Conservation (phyloP, 2,797 vertebrate genomes). For the Rhodeus uyekii region DNA sequence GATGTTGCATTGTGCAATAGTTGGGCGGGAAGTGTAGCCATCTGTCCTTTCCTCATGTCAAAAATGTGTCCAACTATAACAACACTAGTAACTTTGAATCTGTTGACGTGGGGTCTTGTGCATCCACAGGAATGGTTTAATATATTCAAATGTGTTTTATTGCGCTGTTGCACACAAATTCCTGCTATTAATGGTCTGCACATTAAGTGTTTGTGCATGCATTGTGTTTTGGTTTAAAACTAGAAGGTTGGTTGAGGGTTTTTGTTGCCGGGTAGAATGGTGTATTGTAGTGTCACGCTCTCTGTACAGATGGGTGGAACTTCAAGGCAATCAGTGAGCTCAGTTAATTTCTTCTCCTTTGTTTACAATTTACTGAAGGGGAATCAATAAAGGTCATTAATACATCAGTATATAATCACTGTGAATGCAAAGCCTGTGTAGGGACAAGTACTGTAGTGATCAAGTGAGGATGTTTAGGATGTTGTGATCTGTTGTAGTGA, state of each 20-base stretch:
- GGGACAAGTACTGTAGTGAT: background rate
- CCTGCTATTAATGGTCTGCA: background rate
- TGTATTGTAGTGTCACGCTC: slow-evolving; percentile 54
- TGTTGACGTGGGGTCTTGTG: background rate
- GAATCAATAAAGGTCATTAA: background rate
- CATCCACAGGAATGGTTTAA: slow-evolving; percentile 16
- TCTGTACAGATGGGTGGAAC: slow-evolving; percentile 61
- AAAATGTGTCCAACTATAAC: slow-evolving; percentile 15
- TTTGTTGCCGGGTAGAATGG: slow-evolving; percentile 73
- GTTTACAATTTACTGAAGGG: slow-evolving; percentile 64
- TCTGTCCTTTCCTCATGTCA: slow-evolving; percentile 10
- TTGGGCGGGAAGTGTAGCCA: slow-evolving; percentile 8
- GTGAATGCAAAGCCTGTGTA: background rate
- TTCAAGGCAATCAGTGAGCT: slow-evolving; percentile 57
- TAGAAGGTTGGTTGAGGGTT: slow-evolving; percentile 31
- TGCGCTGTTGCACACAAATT: background rate
- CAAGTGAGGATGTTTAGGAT: background rate
- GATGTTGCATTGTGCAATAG: slow-evolving; percentile 25
- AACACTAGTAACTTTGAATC: slow-evolving; percentile 20
- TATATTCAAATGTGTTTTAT: background rate
- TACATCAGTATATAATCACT: background rate
- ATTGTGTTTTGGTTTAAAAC: slow-evolving; percentile 18
- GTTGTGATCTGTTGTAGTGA: background rate
- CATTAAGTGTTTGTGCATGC: slow-evolving; percentile 1
- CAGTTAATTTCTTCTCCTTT: slow-evolving; percentile 67